A percentile compares a stretch with the other conserved stretches of the same genome.
phyloP scores from a whole-genome alignment of 2,797 vertebrate genomes.

The Limnodromus scolopaceus region DNA sequence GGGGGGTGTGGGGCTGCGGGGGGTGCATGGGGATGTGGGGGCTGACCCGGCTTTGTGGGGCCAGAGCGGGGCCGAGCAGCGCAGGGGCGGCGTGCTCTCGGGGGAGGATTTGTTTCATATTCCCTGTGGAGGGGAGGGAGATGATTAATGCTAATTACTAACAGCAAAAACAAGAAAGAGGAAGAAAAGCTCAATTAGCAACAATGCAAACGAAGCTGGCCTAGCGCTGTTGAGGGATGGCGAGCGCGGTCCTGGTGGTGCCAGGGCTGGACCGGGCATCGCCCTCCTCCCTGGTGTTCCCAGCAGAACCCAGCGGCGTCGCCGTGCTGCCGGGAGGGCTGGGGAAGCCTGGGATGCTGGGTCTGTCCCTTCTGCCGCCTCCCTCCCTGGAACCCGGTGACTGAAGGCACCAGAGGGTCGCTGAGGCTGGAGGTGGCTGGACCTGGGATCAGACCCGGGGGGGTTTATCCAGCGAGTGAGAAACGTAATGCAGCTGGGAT shows the following conservation, averaged over 20 bases:
- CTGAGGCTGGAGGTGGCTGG: background rate
- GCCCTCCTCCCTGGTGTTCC: rapidly evolving
- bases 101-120: background rate
- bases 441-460: rapidly evolving
- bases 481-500: rapidly evolving
- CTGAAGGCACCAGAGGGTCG: rapidly evolving
- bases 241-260: rapidly evolving
- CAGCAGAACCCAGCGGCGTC: rapidly evolving
- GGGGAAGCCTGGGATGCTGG: background rate
- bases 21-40: background rate
- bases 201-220: background rate
- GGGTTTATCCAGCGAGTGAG: rapidly evolving
- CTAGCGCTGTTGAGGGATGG: background rate
- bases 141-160: background rate
- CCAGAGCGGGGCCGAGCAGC: rapidly evolving
- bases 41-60: background rate
- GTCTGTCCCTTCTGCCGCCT: background rate
- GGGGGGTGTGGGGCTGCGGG: background rate
- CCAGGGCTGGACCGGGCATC: background rate
- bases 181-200: background rate
- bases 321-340: rapidly evolving
- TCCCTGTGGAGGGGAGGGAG: background rate
- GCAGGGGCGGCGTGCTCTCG: rapidly evolving
- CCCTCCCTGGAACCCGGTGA: rapidly evolving
- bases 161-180: background rate